Evolutionary conservation across 2,888 invertebrate species (phyloP), one percentile per base, ranked within the genome.

Genomic region (Cybosia mesomella): DNA sequence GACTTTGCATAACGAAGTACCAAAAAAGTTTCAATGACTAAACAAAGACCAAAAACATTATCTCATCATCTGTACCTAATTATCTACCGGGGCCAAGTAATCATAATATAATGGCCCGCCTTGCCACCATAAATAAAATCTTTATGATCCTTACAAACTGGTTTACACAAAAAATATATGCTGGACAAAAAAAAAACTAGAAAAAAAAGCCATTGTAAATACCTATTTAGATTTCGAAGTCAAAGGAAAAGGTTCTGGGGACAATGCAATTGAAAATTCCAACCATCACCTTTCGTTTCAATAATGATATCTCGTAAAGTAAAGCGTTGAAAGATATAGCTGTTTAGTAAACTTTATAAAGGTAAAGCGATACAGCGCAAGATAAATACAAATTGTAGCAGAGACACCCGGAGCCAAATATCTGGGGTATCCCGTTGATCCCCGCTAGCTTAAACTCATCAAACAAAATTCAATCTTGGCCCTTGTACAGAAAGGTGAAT

Each of bases 401-500:
- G 84, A 84, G 87, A 83, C 87, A 87, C 89, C 89, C 89, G 87
- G 87, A 89, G 89, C 87, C 88, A 87, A 92, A 92, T 90, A 89
- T 87, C 89, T 87, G 88, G 92, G 92, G 91, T 91, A 89, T 88
- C 84, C 86, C 89, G 88, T 91, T 89, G 90, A 91, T 91, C 90
- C 89, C 84, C 82, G 85, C 79, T 77, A 81, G 71, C 59, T 70
- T 66, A n/a, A 15, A 21, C 21, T 13, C 0, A 11, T 13, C 73
- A 79, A 62, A 58, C 57, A 5, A 88, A 83, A 85, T 66, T 61
- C 32, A 60, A 72, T 80, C 73, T 73, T 87, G 70, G 9, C 0
- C 0, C 0, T 0, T 0, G 4, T 0, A 1, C 0, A 53, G 82
- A 88, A 66, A 75, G 83, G 75, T 66, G 36, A 76, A 67, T 80